Conservation (phyloP, 1,140 invertebrate species). For the Hyposmocoma kahamanoa region DNA sequence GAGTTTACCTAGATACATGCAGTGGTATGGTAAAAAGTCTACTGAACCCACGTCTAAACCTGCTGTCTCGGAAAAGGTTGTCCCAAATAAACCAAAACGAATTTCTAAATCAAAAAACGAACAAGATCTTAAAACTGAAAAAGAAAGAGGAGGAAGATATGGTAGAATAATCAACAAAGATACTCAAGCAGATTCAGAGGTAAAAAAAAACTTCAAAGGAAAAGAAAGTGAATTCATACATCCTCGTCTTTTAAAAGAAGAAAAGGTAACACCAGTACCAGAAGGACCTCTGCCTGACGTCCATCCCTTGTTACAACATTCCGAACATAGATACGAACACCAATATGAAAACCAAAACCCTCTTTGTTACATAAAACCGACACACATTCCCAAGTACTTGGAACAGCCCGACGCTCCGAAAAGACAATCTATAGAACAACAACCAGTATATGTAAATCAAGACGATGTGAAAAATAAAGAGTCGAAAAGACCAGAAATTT, state of each 20-base stretch:
- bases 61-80: conserved; percentile 43
- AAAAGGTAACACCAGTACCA: conserved; percentile 61
- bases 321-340: conserved; percentile 82
- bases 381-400: conserved; percentile 78
- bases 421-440: conserved; percentile 45
- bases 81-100: conserved; percentile 68
- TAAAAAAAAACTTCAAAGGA: conserved; percentile 69
- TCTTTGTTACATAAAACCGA: conserved; percentile 78
- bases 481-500: conserved; percentile 33
- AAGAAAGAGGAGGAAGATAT: conserved; percentile 40
- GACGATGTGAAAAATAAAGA: conserved; percentile 52
- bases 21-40: conserved; percentile 76
- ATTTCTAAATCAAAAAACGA: conserved; percentile 59
- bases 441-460: conserved; percentile 68
- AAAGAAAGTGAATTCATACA: conserved; percentile 70
- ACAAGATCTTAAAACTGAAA: conserved; percentile 32
- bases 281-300: conserved; percentile 71
- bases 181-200: conserved; percentile 54
- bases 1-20: conserved; percentile 78
- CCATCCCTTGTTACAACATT: conserved; percentile 83
- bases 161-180: conserved; percentile 62
- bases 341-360: conserved; percentile 75
- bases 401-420: conserved; percentile 64
- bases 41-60: conserved; percentile 33
- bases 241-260: conserved; percentile 61